Conservation (phyloP, 2,888 invertebrate genomes). For the Eupeodes latifasciatus region DNA sequence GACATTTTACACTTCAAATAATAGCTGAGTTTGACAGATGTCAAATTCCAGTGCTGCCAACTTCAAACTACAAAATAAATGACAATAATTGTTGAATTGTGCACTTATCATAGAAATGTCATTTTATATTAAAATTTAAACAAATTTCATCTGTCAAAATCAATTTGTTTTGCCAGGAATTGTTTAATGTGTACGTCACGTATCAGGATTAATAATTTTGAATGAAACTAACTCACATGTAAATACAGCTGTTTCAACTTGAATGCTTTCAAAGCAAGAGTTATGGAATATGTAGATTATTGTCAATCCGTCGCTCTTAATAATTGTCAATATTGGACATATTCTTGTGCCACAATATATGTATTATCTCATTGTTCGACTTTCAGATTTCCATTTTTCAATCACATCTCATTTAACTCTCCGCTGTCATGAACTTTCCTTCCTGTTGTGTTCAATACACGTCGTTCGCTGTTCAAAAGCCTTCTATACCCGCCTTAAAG, state of each 20-base stretch:
- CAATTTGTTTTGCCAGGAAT: too few relatives aligned
- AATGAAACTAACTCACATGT: not conserved
- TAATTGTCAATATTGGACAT: constrained; percentile 31
- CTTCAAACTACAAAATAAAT: too few relatives aligned
- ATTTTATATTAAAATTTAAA: too few relatives aligned
- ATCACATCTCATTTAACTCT: constrained; percentile 61
- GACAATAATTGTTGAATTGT: too few relatives aligned
- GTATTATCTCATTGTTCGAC: constrained; percentile 18
- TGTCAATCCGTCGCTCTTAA: constrained; percentile 25
- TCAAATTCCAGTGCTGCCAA: too few relatives aligned
- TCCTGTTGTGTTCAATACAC: not conserved
- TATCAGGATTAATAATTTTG: not conserved
- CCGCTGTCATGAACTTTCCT: constrained; percentile 57
- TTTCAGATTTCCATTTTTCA: constrained; percentile 48
- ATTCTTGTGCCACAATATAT: not conserved
- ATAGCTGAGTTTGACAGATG: too few relatives aligned
- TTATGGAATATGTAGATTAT: not conserved
- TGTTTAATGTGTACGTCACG: too few relatives aligned
- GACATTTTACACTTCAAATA: too few relatives aligned
- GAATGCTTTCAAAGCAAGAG: not conserved
- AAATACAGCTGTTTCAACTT: constrained; percentile 4
- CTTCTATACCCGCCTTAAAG: constrained; percentile 25
- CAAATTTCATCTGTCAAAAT: too few relatives aligned
- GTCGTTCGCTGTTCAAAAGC: constrained; percentile 1
- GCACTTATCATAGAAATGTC: too few relatives aligned